These are phyloP conservation scores for Thryonomys swinderianus DNA, from an alignment of 2,113 vertebrate species.

Conservation along the genomic window DNA sequence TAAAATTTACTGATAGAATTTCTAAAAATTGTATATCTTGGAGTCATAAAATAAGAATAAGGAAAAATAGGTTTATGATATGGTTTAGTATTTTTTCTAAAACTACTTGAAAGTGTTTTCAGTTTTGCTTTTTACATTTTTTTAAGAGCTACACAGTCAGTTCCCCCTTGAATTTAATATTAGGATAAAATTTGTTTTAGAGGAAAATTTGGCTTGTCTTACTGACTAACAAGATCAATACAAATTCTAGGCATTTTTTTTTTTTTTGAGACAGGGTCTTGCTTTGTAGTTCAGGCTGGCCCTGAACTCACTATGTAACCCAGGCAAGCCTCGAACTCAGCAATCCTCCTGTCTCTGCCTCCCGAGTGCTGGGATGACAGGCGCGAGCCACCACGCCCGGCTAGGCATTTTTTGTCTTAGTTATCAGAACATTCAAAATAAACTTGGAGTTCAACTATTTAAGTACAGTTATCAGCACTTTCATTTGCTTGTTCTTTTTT, in stretches of 20 bases:
- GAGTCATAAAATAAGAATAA: neutral
- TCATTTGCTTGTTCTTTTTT: constrained; percentile 41
- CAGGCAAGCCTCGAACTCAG: too few relatives aligned
- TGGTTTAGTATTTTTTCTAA: constrained; percentile 46
- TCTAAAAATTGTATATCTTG: constrained; percentile 21
- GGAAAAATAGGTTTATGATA: constrained; percentile 24
- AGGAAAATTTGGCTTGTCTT: constrained; percentile 34
- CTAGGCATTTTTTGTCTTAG: constrained; percentile 54
- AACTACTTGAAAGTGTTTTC: constrained; percentile 45
- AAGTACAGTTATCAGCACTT: constrained; percentile 26
- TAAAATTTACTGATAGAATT: constrained; percentile 25
- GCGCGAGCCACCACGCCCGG: too few relatives aligned
- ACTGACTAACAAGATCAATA: constrained; percentile 40
- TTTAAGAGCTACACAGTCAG: neutral
- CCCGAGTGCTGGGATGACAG: too few relatives aligned
- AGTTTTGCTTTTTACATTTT: neutral
- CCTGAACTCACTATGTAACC: too few relatives aligned
- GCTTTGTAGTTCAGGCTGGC: too few relatives aligned
- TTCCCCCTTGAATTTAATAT: constrained; percentile 55
- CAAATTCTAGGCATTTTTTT: too few relatives aligned
- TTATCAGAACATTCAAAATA: constrained; percentile 52
- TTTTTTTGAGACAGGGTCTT: too few relatives aligned
- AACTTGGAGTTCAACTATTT: constrained; percentile 20
- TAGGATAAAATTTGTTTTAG: constrained; percentile 54
- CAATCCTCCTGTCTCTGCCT: too few relatives aligned